These are phyloP conservation scores for Torymus aiolomorphi DNA, from an alignment of 2,888 invertebrate species.

Conservation along the genomic window DNA sequence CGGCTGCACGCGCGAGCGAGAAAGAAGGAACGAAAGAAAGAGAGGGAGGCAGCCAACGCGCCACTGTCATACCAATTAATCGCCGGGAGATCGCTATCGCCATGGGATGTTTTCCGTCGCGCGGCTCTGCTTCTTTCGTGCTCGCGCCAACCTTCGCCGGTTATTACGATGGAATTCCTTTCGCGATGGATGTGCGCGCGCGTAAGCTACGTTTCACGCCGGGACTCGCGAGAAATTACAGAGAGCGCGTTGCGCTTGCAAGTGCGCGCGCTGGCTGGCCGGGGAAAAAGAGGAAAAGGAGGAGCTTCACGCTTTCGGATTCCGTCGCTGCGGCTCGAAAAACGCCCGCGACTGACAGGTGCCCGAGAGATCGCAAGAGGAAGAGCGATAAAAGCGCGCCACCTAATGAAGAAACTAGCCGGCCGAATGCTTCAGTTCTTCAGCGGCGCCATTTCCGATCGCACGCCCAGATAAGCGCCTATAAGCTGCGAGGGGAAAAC, in stretches of 20 bases:
- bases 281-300: constrained; percentile 13
- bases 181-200: background rate
- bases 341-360: constrained; percentile 26
- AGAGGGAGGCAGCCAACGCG: constrained; percentile 62
- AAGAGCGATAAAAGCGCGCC: constrained; percentile 41
- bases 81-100: constrained; percentile 70
- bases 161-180: constrained; percentile 46
- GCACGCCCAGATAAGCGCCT: background rate
- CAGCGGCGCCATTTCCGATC: constrained; percentile 6
- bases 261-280: background rate
- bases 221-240: background rate
- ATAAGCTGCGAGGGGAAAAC: constrained; percentile 5
- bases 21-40: constrained; percentile 14
- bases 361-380: constrained; percentile 27
- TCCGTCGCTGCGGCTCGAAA: constrained; percentile 23
- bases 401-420: constrained; percentile 43
- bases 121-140: constrained; percentile 57
- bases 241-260: constrained; percentile 4
- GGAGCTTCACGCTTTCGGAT: constrained; percentile 52
- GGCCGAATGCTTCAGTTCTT: background rate
- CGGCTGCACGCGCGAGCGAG: constrained; percentile 40
- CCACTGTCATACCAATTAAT: constrained; percentile 75
- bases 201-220: background rate
- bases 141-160: background rate
- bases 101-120: constrained; percentile 68